Percentiles rank a stretch among this genome's conserved stretches.
Evolutionary conservation across 2,797 vertebrate genomes (phyloP).

Genomic region (Acrocephalus scirpaceus): DNA sequence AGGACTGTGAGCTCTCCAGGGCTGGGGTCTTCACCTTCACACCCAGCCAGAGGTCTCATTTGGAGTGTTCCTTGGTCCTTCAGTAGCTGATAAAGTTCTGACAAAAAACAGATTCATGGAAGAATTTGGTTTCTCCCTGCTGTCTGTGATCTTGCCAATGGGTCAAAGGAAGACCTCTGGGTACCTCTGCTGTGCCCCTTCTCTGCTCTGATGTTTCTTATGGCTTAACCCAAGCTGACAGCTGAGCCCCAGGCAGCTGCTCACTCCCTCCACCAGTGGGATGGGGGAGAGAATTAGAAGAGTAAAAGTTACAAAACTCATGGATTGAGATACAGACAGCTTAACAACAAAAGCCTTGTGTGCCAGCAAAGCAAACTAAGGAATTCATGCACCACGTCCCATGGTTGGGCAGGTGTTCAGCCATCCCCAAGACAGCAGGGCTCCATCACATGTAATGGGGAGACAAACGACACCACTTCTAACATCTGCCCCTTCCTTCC

Average conservation of each 20-base stretch:
- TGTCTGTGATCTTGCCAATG: neutral
- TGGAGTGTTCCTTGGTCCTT: neutral
- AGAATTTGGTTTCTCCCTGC: neutral
- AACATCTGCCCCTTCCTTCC: neutral
- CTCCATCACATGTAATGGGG: accelerated
- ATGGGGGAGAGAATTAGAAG: neutral
- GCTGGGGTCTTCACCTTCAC: neutral
- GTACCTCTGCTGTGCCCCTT: neutral
- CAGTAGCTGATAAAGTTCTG: neutral
- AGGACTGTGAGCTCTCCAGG: neutral
- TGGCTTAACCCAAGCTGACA: neutral
- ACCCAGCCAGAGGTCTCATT: neutral
- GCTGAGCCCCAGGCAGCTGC: accelerated
- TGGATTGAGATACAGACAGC: neutral
- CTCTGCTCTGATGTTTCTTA: neutral
- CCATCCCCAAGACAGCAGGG: neutral
- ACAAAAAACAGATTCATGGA: neutral
- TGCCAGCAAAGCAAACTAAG: neutral
- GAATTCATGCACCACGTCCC: neutral
- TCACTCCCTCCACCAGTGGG: neutral
- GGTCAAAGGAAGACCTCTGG: neutral
- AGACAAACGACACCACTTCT: neutral
- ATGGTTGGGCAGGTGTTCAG: neutral
- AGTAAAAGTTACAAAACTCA: neutral
- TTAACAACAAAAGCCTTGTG: neutral